These are phyloP conservation scores for Staurois parvus DNA, from an alignment of 2,797 vertebrate species.

Conservation along the genomic window DNA sequence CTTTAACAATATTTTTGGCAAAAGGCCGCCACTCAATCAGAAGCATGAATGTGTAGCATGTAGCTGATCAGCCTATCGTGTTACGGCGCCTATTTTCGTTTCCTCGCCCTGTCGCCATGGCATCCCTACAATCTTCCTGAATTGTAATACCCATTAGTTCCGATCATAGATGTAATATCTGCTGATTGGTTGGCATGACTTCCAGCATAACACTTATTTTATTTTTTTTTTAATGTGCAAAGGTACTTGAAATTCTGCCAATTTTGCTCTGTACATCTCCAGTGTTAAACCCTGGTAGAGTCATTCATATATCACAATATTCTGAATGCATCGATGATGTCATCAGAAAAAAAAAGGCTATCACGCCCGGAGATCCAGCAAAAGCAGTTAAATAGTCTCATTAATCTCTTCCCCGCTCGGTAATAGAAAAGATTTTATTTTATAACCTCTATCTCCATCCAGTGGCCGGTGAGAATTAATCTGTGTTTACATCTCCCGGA, in stretches of 20 bases:
- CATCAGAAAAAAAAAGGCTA: constrained; percentile 65
- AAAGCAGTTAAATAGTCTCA: constrained; percentile 66
- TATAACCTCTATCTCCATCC: constrained; percentile 67
- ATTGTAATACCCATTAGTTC: constrained; percentile 54
- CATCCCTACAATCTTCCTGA: constrained; percentile 35
- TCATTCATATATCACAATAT: constrained; percentile 72
- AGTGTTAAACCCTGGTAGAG: constrained; percentile 68
- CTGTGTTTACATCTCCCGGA: constrained; percentile 70
- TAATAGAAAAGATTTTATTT: constrained; percentile 68
- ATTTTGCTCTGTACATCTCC: constrained; percentile 61
- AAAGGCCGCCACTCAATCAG: neutral
- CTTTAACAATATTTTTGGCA: constrained; percentile 25
- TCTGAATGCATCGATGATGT: constrained; percentile 70
- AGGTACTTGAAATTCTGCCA: constrained; percentile 71
- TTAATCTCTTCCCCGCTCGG: constrained; percentile 69
- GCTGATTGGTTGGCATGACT: constrained; percentile 65
- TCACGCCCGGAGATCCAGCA: constrained; percentile 64
- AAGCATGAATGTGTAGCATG: constrained; percentile 8
- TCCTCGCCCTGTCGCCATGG: constrained; percentile 38
- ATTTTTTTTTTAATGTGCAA: constrained; percentile 54
- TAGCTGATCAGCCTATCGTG: constrained; percentile 16
- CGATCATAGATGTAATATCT: constrained; percentile 67
- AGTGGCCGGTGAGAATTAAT: constrained; percentile 71
- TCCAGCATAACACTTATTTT: constrained; percentile 42
- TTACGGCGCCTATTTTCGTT: constrained; percentile 24